These are phyloP conservation scores for Aurelia sp. DNA, from an alignment of 30 jellyfish, hydroid and myxozoan genomes.

Conservation along the genomic window DNA sequence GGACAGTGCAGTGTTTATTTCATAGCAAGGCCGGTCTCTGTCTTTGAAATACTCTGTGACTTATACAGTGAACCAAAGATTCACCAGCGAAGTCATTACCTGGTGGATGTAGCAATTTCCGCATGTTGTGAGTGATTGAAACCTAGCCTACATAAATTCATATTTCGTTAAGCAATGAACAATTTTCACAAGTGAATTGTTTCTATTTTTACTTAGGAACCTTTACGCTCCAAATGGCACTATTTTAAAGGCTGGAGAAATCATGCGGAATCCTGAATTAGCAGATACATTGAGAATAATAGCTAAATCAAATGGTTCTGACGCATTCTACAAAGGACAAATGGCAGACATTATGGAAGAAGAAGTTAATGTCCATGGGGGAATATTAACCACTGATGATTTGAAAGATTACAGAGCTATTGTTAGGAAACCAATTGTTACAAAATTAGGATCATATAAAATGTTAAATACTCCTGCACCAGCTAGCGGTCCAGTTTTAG, in stretches of 20 bases:
- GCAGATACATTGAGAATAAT: conserved; percentile 81
- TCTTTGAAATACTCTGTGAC: too few species aligned
- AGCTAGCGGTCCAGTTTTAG: conserved; percentile 96
- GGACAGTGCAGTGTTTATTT: too few species aligned
- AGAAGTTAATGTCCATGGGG: conserved; percentile 86
- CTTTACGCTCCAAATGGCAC: conserved; percentile 85
- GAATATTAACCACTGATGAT: conserved; percentile 82
- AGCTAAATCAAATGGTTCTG: conserved; percentile 86
- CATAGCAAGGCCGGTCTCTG: too few species aligned
- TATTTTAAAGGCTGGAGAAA: conserved; percentile 62
- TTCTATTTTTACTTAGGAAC: conserved; percentile 36
- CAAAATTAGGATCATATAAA: conserved; percentile 77
- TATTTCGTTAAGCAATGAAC: too few species aligned
- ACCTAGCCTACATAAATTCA: too few species aligned
- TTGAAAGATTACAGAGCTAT: conserved; percentile 83
- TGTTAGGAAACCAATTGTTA: conserved; percentile 72
- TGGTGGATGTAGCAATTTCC: too few species aligned
- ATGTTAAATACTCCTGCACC: conserved; percentile 94
- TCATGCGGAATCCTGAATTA: conserved; percentile 70
- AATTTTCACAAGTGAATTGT: too few species aligned
- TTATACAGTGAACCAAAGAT: too few species aligned
- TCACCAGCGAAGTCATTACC: too few species aligned
- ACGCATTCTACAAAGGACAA: conserved; percentile 92
- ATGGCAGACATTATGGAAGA: conserved; percentile 88
- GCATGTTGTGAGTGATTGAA: too few species aligned